Percentiles rank a stretch among this genome's conserved stretches.
Evolutionary conservation across 2,797 vertebrate genomes (phyloP).

Genomic region (Acanthopagrus latus): DNA sequence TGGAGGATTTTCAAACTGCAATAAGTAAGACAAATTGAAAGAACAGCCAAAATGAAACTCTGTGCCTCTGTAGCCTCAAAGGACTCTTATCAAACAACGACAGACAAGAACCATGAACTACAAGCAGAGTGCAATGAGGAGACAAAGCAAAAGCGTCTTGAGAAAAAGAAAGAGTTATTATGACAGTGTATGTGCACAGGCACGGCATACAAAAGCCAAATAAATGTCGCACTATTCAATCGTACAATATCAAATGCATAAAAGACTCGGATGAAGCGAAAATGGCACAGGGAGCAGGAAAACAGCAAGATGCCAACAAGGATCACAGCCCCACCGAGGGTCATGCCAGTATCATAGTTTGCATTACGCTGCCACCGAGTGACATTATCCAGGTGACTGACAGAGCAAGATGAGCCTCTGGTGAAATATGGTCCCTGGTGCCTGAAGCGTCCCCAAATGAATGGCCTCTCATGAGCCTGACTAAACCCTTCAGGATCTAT

Average conservation of each 20-base stretch:
- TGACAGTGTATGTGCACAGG: neutral
- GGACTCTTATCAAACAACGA: conserved; percentile 60
- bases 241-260: neutral
- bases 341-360: conserved; percentile 46
- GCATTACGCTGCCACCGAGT: conserved; percentile 50
- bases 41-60: conserved; percentile 48
- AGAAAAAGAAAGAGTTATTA: conserved; percentile 1
- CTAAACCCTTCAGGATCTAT: conserved; percentile 61
- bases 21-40: conserved; percentile 42
- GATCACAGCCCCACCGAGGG: conserved; percentile 12
- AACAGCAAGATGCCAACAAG: conserved; percentile 10
- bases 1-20: conserved; percentile 52
- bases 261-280: neutral
- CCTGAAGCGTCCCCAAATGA: conserved; percentile 42
- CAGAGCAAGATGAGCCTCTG: conserved; percentile 47
- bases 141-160: conserved; percentile 5
- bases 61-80: conserved; percentile 72
- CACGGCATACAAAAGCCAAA: neutral
- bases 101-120: conserved; percentile 27
- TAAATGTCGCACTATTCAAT: neutral
- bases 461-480: conserved; percentile 47
- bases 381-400: conserved; percentile 56
- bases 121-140: conserved; percentile 17
- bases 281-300: conserved; percentile 8
- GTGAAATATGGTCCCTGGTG: conserved; percentile 33